These are phyloP conservation scores for Zaprionus lineosus DNA, from an alignment of 2,888 invertebrate genomes.

Conservation along the genomic window DNA sequence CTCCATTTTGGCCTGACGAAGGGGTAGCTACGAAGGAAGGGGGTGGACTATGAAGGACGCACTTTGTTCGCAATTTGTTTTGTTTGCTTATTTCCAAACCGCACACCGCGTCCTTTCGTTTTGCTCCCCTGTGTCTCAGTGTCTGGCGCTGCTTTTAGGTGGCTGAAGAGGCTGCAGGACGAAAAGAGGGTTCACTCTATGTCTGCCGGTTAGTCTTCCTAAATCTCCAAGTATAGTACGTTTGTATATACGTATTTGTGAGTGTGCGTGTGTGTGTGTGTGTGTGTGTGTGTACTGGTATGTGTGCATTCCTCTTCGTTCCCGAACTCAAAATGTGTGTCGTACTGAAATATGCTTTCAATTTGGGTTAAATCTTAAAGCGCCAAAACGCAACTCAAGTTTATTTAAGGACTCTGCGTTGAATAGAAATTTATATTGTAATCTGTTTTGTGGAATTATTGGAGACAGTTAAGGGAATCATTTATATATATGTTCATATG, in stretches of 20 bases:
- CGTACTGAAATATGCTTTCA: constrained; percentile 48
- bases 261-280: background rate
- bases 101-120: constrained; percentile 23
- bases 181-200: constrained; percentile 30
- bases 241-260: background rate
- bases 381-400: constrained; percentile 5
- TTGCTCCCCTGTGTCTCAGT: background rate
- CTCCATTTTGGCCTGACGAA: constrained; percentile 8
- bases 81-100: constrained; percentile 67
- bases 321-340: constrained; percentile 63
- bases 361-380: constrained; percentile 75
- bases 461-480: too few relatives aligned
- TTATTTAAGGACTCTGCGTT: too few relatives aligned
- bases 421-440: too few relatives aligned
- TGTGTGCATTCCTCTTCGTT: constrained; percentile 28
- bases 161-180: constrained; percentile 2
- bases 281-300: constrained; percentile 7
- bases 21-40: background rate
- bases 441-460: too few relatives aligned
- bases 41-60: constrained; percentile 59
- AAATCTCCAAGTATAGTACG: constrained; percentile 28
- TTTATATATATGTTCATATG: too few relatives aligned
- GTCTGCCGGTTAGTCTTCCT: constrained; percentile 40
- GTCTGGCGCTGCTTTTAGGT: constrained; percentile 33
- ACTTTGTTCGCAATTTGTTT: constrained; percentile 79